Percentiles rank a stretch among this genome's conserved stretches.
phyloP scores from a whole-genome alignment of 1,140 invertebrate genomes.

The Papilio dardanus region DNA sequence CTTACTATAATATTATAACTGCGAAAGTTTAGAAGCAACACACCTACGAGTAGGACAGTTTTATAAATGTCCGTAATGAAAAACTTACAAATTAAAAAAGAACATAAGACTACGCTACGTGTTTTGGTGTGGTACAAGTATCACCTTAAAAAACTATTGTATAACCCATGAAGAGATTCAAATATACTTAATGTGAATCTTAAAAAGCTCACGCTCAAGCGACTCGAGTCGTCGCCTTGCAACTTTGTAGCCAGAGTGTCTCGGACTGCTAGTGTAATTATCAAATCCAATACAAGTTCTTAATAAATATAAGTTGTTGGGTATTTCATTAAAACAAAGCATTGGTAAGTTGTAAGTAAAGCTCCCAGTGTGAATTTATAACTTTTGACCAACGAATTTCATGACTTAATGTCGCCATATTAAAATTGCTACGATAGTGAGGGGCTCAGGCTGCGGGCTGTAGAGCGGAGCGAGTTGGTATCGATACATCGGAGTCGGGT shows the following conservation, averaged over 20 bases:
- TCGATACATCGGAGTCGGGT: slow-evolving; percentile 24
- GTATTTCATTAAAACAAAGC: neutral
- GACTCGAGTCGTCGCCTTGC: neutral
- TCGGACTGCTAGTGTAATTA: neutral
- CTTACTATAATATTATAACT: too few species aligned
- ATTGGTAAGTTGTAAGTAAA: neutral
- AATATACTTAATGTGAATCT: neutral
- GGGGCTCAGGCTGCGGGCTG: neutral
- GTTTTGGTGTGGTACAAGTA: too few species aligned
- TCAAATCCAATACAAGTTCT: neutral
- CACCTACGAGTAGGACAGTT: too few species aligned
- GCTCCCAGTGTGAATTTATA: neutral
- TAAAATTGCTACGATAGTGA: slow-evolving; percentile 17
- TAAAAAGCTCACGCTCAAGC: neutral
- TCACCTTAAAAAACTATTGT: too few species aligned
- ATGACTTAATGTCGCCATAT: slow-evolving; percentile 15
- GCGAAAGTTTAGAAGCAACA: too few species aligned
- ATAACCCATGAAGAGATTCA: neutral
- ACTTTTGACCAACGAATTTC: neutral
- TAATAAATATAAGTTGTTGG: too few species aligned
- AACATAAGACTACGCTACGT: too few species aligned
- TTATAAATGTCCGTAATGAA: too few species aligned
- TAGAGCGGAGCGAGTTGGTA: slow-evolving; percentile 14
- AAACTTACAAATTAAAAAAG: too few species aligned
- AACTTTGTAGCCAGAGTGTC: neutral